phyloP scores from a whole-genome alignment of 2,797 vertebrate genomes.

The Muraenolepis orangiensis region DNA sequence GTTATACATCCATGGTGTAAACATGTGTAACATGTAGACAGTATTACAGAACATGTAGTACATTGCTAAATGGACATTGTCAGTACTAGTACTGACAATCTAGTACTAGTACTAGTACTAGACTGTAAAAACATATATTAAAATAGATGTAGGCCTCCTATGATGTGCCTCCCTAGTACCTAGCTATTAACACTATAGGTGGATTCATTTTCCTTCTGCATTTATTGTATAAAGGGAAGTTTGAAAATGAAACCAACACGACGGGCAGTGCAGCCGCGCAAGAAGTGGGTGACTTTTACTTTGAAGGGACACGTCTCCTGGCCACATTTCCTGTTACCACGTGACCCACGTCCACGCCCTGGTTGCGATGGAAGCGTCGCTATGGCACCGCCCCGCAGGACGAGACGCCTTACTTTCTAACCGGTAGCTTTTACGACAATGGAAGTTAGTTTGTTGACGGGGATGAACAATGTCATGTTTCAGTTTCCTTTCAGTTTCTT shows the following conservation, averaged over 20 bases:
- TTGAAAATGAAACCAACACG: slow-evolving; percentile 11
- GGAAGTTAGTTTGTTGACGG: not conserved
- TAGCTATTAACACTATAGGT: no score
- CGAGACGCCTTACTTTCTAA: not conserved
- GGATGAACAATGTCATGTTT: not conserved
- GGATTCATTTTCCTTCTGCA: no score
- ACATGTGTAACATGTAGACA: not conserved
- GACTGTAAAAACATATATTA: not conserved
- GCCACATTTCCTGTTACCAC: slow-evolving; percentile 46
- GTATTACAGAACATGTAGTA: not conserved
- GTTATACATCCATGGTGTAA: not conserved
- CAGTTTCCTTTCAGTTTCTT: not conserved
- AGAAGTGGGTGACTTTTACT: slow-evolving; percentile 47
- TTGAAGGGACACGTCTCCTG: slow-evolving; percentile 24
- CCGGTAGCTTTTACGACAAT: not conserved
- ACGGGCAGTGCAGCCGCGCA: not conserved
- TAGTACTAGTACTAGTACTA: not conserved
- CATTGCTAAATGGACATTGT: not conserved
- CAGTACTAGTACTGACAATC: not conserved
- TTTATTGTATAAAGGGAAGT: no score
- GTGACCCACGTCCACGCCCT: slow-evolving; percentile 52
- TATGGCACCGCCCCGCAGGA: not conserved
- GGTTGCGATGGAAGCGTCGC: slow-evolving; percentile 68
- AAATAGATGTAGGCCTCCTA: not conserved
- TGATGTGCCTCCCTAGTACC: not conserved